Conservation (phyloP, 1,140 invertebrate species). For the Nymphalis io region DNA sequence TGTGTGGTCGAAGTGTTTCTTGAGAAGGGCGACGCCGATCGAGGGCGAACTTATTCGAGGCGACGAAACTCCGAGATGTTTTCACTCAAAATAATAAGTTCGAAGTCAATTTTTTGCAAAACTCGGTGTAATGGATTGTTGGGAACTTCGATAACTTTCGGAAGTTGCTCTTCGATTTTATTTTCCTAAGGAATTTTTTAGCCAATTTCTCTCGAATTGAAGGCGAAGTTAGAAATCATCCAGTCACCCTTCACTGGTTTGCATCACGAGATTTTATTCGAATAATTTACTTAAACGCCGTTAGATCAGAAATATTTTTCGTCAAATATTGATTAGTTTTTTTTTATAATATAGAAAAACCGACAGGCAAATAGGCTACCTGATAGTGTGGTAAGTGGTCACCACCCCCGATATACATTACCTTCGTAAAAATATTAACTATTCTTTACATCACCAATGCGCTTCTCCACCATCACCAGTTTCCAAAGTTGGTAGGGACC, state of each 20-base stretch:
- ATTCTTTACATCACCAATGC: too few species aligned
- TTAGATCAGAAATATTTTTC: not conserved
- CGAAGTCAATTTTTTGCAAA: constrained; percentile 77
- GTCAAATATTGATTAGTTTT: too few species aligned
- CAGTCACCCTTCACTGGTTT: constrained; percentile 64
- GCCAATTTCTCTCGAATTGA: constrained; percentile 71
- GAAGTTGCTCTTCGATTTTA: constrained; percentile 78
- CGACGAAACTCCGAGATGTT: constrained; percentile 74
- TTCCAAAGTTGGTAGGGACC: too few species aligned
- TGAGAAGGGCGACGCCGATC: constrained; percentile 23
- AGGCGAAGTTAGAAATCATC: constrained; percentile 72
- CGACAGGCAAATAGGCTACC: too few species aligned
- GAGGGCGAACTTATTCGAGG: constrained; percentile 55
- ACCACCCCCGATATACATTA: too few species aligned
- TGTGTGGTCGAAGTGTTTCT: constrained; percentile 21
- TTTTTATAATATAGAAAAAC: too few species aligned
- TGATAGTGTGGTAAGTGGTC: too few species aligned
- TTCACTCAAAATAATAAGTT: constrained; percentile 80
- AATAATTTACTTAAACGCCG: constrained; percentile 29
- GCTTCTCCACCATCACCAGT: too few species aligned
- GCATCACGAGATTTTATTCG: constrained; percentile 33
- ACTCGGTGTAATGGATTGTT: constrained; percentile 80
- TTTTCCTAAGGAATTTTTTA: constrained; percentile 78
- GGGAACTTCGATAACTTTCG: constrained; percentile 79
- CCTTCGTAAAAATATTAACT: too few species aligned